phyloP scores from a whole-genome alignment of 2,888 invertebrate species.

The Dolomedes plantarius region DNA sequence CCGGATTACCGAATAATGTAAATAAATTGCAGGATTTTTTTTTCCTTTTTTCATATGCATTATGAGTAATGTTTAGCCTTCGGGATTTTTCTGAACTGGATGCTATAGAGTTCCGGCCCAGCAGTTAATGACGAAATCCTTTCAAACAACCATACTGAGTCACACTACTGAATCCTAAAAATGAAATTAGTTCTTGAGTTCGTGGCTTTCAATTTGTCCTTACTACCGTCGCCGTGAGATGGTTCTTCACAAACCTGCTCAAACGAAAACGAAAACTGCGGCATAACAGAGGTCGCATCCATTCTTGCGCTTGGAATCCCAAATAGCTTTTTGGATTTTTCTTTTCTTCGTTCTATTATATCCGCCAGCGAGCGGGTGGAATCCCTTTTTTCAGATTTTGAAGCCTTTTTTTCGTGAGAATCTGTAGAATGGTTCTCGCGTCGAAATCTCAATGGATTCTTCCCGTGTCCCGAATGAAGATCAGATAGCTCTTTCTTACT shows the following conservation, averaged over 20 bases:
- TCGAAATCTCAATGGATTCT: neutral
- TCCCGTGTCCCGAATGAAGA: neutral
- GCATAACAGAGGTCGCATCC: constrained; percentile 4
- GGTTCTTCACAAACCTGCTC: neutral
- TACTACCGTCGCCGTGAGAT: neutral
- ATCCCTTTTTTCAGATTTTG: neutral
- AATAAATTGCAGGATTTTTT: too few relatives aligned
- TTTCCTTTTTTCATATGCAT: too few relatives aligned
- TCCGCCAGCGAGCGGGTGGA: neutral
- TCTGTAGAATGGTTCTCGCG: neutral
- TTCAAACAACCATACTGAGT: too few relatives aligned
- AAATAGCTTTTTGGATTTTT: neutral
- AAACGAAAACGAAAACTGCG: neutral
- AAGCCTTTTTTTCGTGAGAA: neutral
- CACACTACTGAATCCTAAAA: too few relatives aligned
- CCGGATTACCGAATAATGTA: too few relatives aligned
- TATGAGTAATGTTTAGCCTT: neutral
- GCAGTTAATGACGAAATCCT: neutral
- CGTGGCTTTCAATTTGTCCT: too few relatives aligned
- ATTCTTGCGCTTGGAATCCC: neutral
- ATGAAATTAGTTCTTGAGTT: too few relatives aligned
- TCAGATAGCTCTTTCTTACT: neutral
- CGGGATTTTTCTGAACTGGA: neutral
- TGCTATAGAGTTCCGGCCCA: neutral
- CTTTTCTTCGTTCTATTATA: constrained; percentile 10